Evolutionary conservation across 2,113 vertebrate genomes (phyloP).

Genomic region (Pedionomus torquatus): DNA sequence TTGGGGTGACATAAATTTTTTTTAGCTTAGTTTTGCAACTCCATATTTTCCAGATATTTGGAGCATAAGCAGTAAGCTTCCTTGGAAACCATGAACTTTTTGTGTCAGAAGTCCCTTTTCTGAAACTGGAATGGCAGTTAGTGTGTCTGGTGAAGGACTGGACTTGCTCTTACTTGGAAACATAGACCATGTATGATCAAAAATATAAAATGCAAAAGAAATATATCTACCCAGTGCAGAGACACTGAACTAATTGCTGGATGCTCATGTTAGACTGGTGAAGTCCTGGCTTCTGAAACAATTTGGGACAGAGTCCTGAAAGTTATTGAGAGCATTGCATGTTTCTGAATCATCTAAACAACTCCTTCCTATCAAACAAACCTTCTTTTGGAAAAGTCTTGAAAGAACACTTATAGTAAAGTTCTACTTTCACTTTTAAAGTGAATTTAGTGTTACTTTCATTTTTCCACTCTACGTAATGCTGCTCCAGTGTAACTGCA

Average conservation of each 20-base stretch:
- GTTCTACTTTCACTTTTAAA: background rate
- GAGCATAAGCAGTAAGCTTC: background rate
- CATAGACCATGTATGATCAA: background rate
- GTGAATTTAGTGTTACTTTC: background rate
- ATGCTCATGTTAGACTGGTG: background rate
- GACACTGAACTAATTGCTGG: background rate
- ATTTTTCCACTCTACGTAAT: background rate
- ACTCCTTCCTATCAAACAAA: background rate
- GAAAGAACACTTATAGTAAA: background rate
- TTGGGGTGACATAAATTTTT: constrained; percentile 11
- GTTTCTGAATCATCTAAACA: background rate
- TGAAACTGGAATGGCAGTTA: background rate
- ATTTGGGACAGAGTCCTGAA: background rate
- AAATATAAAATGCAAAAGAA: background rate
- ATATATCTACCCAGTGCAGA: background rate
- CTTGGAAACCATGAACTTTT: constrained; percentile 20
- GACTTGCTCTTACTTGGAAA: background rate
- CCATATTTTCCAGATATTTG: constrained; percentile 10
- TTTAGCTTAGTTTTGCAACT: background rate
- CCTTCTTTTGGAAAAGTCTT: background rate
- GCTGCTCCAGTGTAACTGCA: background rate
- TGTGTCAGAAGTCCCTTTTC: background rate
- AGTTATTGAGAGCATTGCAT: background rate
- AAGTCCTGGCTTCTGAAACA: background rate
- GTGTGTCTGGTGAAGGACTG: background rate